Evolutionary conservation across 2,113 vertebrate species (phyloP).

Genomic region (Sinocyclocheilus maitianheensis): DNA sequence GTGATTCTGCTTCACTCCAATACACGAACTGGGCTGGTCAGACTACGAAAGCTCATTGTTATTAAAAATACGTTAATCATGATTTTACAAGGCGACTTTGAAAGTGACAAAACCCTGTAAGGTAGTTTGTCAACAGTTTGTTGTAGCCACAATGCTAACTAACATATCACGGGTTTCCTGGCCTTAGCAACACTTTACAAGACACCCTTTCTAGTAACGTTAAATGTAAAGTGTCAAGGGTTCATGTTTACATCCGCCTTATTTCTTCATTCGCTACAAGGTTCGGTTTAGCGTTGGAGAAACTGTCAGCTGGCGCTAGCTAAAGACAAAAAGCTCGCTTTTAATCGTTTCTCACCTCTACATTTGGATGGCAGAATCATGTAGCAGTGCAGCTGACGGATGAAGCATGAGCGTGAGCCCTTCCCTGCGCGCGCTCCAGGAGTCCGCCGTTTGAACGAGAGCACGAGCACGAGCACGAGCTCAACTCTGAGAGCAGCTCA

Average conservation of each 20-base stretch:
- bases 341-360: neutral
- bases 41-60: neutral
- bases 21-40: neutral
- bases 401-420: neutral
- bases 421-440: conserved; percentile 15
- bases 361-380: neutral
- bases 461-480: conserved; percentile 32
- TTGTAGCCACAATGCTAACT: neutral
- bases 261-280: neutral
- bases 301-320: neutral
- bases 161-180: neutral
- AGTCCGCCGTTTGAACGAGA: conserved; percentile 29
- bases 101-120: neutral
- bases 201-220: neutral
- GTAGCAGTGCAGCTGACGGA: neutral
- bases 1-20: neutral
- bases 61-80: neutral
- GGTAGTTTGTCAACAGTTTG: neutral
- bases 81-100: neutral
- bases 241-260: neutral
- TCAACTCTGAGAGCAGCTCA: neutral
- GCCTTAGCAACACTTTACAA: neutral
- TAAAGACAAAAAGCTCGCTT: neutral
- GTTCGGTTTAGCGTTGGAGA: neutral
- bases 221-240: too few relatives aligned